Percentiles rank a stretch among this genome's conserved stretches.
phyloP scores from a whole-genome alignment of 2,888 invertebrate genomes.

The Hypercompe scribonia region DNA sequence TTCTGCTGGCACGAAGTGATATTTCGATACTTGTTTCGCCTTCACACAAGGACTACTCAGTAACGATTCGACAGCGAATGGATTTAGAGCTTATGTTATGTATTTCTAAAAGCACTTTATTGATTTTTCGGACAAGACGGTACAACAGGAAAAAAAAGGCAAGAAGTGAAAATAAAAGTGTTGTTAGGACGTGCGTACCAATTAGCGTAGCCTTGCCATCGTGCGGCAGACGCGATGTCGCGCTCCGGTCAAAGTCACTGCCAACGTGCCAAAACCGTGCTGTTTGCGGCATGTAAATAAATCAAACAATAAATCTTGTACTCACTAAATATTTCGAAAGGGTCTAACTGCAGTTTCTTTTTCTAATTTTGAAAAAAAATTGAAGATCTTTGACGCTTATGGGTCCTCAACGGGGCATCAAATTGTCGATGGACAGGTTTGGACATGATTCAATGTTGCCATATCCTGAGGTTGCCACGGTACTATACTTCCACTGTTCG shows the following conservation, averaged over 20 bases:
- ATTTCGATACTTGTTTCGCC: not conserved
- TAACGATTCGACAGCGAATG: not conserved
- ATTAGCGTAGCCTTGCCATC: constrained; percentile 69
- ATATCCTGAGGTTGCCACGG: not conserved
- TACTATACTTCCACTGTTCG: not conserved
- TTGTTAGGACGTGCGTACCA: constrained; percentile 57
- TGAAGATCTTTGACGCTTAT: not conserved
- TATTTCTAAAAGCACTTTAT: constrained; percentile 18
- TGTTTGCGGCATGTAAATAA: constrained; percentile 21
- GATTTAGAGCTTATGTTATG: not conserved
- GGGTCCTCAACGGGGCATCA: not conserved
- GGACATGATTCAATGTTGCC: not conserved
- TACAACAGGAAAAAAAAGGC: constrained; percentile 30
- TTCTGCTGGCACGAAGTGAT: not conserved
- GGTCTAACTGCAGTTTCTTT: not conserved
- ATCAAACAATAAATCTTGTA: not conserved
- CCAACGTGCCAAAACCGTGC: constrained; percentile 39
- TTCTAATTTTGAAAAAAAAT: not conserved
- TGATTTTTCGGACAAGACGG: constrained; percentile 4
- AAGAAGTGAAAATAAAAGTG: constrained; percentile 52
- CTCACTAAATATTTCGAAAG: not conserved
- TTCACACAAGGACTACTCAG: not conserved
- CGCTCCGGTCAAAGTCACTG: constrained; percentile 74
- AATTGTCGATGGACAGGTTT: not conserved
- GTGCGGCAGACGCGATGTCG: constrained; percentile 58